Conservation (phyloP, 53 echinoderm and acorn worm species). For the Echinarachnius parma region DNA sequence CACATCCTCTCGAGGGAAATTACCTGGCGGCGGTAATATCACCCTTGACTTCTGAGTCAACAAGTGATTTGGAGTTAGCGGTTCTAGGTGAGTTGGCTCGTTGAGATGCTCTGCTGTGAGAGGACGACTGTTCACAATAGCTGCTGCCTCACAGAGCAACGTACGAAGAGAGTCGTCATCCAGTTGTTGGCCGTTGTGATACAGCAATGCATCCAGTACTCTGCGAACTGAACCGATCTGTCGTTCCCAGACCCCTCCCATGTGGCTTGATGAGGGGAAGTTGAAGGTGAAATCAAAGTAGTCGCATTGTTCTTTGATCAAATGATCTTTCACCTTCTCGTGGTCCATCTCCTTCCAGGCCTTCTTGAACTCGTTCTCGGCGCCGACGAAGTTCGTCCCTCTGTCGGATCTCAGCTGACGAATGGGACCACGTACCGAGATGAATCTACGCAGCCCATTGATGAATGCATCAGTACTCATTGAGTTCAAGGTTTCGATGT, state of each 20-base stretch:
- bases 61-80: conserved; percentile 53
- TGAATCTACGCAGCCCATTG: conserved; percentile 6
- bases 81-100: conserved; percentile 6
- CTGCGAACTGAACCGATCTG: neutral
- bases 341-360: conserved; percentile 22
- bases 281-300: conserved; percentile 18
- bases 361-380: conserved; percentile 3
- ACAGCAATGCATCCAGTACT: conserved; percentile 33
- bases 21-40: conserved; percentile 46
- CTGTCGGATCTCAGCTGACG: conserved; percentile 29
- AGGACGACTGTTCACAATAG: conserved; percentile 41
- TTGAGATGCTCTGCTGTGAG: conserved; percentile 20
- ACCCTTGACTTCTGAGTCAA: conserved; percentile 49
- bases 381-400: conserved; percentile 23
- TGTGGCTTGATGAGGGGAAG: conserved; percentile 14
- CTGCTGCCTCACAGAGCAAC: conserved; percentile 21
- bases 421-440: conserved; percentile 6
- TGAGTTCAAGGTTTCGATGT: conserved; percentile 38
- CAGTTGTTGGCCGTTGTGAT: conserved; percentile 15
- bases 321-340: neutral
- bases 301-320: conserved; percentile 6
- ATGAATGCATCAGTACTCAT: conserved; percentile 50
- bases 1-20: conserved; percentile 30
- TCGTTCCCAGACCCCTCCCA: conserved; percentile 34
- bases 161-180: conserved; percentile 27